phyloP scores from a whole-genome alignment of 2,888 invertebrate species.

The Marronus borbonicus region DNA sequence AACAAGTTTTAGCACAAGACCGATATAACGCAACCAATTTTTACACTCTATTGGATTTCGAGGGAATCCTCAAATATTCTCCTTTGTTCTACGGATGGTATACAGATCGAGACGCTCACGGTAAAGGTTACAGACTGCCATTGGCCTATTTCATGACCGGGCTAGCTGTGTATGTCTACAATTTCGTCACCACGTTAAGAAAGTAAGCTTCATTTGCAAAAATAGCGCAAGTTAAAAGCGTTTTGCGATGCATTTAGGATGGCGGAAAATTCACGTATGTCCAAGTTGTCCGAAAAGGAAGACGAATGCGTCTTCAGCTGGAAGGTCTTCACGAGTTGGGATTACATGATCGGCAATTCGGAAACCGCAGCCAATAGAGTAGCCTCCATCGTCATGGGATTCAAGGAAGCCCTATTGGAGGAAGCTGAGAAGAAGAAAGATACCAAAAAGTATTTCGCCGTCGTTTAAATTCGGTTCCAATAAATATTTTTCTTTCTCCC shows the following conservation, averaged over 20 bases:
- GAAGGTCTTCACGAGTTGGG: constrained; percentile 98
- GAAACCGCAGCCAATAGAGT: constrained; percentile 96
- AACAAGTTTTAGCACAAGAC: constrained; percentile 84
- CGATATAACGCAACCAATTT: constrained; percentile 85
- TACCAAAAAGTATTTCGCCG: constrained; percentile 78
- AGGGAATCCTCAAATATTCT: constrained; percentile 91
- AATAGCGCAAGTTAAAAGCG: neutral
- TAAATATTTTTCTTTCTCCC: constrained; percentile 59
- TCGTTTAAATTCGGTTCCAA: neutral
- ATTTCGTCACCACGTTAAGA: constrained; percentile 93
- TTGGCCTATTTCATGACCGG: constrained; percentile 95
- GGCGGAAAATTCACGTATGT: constrained; percentile 96
- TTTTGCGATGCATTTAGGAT: constrained; percentile 77
- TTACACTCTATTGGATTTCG: constrained; percentile 96
- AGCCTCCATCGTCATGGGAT: constrained; percentile 90
- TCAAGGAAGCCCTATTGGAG: constrained; percentile 90
- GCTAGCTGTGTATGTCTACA: constrained; percentile 92
- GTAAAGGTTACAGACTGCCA: constrained; percentile 85
- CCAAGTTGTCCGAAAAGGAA: constrained; percentile 94
- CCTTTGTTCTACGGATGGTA: constrained; percentile 98
- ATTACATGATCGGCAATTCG: constrained; percentile 97
- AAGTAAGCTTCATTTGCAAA: constrained; percentile 77
- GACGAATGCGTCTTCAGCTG: constrained; percentile 98
- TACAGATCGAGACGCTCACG: constrained; percentile 76
- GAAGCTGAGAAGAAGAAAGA: constrained; percentile 93